A percentile compares a stretch with the other conserved stretches of the same genome.
Conservation (phyloP, 2,888 invertebrate species). For the Dromius quadrimaculatus region DNA sequence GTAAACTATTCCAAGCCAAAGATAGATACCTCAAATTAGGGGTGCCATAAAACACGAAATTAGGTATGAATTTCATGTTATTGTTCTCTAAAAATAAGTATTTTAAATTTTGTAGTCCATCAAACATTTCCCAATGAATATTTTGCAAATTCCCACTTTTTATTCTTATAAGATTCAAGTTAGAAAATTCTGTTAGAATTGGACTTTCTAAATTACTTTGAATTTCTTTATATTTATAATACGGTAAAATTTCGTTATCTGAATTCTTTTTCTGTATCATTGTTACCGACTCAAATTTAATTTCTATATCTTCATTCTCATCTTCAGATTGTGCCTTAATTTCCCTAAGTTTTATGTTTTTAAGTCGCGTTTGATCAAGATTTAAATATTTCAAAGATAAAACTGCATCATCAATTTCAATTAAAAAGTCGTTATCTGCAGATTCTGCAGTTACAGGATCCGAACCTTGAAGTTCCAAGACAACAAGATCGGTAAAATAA, state of each 20-base stretch:
- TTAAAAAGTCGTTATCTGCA: conserved; percentile 62
- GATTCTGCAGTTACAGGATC: conserved; percentile 61
- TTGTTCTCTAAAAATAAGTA: conserved; percentile 76
- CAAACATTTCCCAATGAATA: conserved; percentile 78
- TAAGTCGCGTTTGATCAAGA: conserved; percentile 66
- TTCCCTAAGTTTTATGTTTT: conserved; percentile 61
- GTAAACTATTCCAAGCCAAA: conserved; percentile 73
- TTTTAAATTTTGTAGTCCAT: conserved; percentile 72
- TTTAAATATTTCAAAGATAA: conserved; percentile 68
- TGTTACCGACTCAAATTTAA: conserved; percentile 63
- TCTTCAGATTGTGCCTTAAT: conserved; percentile 65
- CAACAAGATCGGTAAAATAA: conserved; percentile 69
- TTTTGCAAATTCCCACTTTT: conserved; percentile 72
- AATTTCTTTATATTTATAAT: conserved; percentile 73
- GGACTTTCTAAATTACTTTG: conserved; percentile 65
- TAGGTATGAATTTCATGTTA: conserved; percentile 73
- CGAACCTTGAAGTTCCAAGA: conserved; percentile 73
- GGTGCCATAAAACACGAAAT: conserved; percentile 78
- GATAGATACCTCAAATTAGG: conserved; percentile 75
- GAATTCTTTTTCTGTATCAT: conserved; percentile 63
- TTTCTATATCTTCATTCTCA: conserved; percentile 60
- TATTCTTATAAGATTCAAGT: conserved; percentile 72
- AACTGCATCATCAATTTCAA: conserved; percentile 68
- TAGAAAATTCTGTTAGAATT: conserved; percentile 68
- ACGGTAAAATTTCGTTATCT: conserved; percentile 73